Evolutionary conservation across 2,888 invertebrate species (phyloP).

Genomic region (Drosophila niveifrons): DNA sequence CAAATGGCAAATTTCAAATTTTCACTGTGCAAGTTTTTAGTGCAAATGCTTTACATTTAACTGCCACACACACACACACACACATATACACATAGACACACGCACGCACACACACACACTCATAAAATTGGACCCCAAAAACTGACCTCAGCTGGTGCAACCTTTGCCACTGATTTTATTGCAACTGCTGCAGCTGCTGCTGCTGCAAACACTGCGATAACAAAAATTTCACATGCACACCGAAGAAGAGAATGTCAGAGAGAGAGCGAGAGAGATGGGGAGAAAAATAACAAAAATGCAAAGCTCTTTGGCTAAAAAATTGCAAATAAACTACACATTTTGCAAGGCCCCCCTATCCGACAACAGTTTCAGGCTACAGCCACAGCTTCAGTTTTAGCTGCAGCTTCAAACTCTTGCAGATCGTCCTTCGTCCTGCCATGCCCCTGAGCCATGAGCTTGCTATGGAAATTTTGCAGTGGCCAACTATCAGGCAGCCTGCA

Average conservation of each 20-base stretch:
- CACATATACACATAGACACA: conserved; percentile 6
- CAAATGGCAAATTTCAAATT: conserved; percentile 69
- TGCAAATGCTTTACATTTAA: conserved; percentile 73
- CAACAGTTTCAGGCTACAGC: neutral
- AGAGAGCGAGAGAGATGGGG: conserved; percentile 2
- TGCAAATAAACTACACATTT: conserved; percentile 78
- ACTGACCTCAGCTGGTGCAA: conserved; percentile 79
- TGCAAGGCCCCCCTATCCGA: conserved; percentile 43
- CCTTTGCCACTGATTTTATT: conserved; percentile 80
- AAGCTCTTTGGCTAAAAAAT: conserved; percentile 78
- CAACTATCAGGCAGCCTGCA: conserved; percentile 73
- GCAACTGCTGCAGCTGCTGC: conserved; percentile 72
- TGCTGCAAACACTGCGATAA: conserved; percentile 75
- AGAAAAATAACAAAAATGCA: conserved; percentile 62
- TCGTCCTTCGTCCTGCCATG: neutral
- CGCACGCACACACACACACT: conserved; percentile 15
- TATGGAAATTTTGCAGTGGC: conserved; percentile 71
- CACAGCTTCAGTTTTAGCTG: neutral
- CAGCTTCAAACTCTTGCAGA: neutral
- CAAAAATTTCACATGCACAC: conserved; percentile 72
- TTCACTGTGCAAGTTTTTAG: conserved; percentile 71
- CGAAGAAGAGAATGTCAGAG: conserved; percentile 11
- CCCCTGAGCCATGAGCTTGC: conserved; percentile 49
- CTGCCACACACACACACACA: conserved; percentile 44
- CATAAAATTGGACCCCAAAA: conserved; percentile 62